Evolutionary conservation across 2,113 vertebrate genomes (phyloP).

Genomic region (Paracanthobrama guichenoti): DNA sequence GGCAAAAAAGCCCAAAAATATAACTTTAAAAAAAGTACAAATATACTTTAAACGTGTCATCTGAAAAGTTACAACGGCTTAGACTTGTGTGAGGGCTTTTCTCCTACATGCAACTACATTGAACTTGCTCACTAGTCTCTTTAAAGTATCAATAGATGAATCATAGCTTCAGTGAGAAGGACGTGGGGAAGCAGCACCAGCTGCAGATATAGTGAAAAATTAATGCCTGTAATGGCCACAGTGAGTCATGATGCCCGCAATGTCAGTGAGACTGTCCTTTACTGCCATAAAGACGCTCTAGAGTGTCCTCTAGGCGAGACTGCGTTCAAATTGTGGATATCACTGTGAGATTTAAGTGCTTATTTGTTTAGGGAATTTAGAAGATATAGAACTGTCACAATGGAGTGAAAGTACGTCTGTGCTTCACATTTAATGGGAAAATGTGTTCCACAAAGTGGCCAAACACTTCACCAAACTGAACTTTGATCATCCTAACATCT

Average conservation of each 20-base stretch:
- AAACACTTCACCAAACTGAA: background rate
- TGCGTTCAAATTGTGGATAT: background rate
- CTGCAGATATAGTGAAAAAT: conserved; percentile 49
- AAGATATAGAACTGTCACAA: background rate
- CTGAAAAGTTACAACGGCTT: background rate
- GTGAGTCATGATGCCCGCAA: conserved; percentile 31
- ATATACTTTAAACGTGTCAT: background rate
- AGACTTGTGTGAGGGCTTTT: background rate
- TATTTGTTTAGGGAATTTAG: background rate
- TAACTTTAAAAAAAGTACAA: background rate
- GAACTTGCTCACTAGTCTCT: background rate
- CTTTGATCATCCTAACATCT: background rate
- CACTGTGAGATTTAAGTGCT: background rate
- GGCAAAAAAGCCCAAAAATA: no score
- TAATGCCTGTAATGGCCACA: conserved; percentile 54
- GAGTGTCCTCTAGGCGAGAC: background rate
- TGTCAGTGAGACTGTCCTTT: conserved; percentile 24
- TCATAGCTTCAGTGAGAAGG: conserved; percentile 19
- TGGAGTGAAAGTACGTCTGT: background rate
- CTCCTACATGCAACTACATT: background rate
- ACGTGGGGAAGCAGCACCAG: background rate
- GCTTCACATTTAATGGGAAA: background rate
- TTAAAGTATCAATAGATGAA: conserved; percentile 21
- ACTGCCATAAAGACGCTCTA: conserved; percentile 12
- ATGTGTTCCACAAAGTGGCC: background rate